A percentile compares a stretch with the other conserved stretches of the same genome.
Evolutionary conservation across 2,888 invertebrate species (phyloP).

Genomic region (Agrilus cyanescens): DNA sequence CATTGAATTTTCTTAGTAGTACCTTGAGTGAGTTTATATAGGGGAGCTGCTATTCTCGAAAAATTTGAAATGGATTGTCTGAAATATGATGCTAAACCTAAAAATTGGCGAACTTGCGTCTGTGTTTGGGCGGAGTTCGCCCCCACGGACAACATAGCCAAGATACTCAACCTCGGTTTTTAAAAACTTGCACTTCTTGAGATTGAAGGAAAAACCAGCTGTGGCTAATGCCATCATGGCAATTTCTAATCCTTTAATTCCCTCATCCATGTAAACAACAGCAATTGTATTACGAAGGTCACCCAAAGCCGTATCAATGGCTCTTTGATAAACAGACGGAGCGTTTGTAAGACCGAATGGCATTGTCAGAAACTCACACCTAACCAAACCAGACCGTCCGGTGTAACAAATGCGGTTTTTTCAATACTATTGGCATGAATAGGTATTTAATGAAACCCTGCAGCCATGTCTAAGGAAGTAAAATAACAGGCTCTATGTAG

Average conservation of each 20-base stretch:
- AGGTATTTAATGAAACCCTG: no score
- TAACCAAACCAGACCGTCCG: no score
- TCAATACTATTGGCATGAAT: background rate
- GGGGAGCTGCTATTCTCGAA: conserved; percentile 4
- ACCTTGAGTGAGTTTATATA: conserved; percentile 1
- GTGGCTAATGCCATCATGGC: conserved; percentile 10
- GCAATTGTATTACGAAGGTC: no score
- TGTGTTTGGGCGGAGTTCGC: background rate
- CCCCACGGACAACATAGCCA: conserved; percentile 6
- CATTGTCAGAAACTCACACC: conserved; percentile 15
- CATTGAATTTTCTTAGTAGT: conserved; percentile 1
- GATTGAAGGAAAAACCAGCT: conserved; percentile 13
- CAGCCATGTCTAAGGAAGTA: no score
- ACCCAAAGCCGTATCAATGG: no score
- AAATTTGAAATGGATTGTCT: conserved; percentile 1
- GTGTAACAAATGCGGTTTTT: no score
- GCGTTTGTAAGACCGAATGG: no score
- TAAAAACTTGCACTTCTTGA: conserved; percentile 12
- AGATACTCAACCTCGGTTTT: conserved; percentile 9
- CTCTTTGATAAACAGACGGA: no score
- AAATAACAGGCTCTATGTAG: no score
- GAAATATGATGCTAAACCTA: conserved; percentile 16
- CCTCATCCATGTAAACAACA: no score
- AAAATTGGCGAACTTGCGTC: conserved; percentile 9
- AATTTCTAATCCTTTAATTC: conserved; percentile 9